phyloP scores from a whole-genome alignment of 64 coral and sea anemone species.

The Pocillopora damicornis region DNA sequence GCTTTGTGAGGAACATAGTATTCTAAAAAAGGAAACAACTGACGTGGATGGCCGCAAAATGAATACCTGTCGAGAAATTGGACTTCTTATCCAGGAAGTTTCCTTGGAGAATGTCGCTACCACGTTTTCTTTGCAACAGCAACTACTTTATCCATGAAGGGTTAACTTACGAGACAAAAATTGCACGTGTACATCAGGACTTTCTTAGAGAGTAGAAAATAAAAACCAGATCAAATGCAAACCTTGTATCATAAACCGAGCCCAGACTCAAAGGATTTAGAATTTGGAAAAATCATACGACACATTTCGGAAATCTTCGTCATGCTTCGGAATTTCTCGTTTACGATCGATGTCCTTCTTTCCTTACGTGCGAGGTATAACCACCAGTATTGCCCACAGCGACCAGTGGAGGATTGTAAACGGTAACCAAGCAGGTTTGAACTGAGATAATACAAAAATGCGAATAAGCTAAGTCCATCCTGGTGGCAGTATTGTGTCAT shows the following conservation, averaged over 20 bases:
- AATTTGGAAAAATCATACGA: not conserved
- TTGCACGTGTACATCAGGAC: too few relatives aligned
- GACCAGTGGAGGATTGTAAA: not conserved
- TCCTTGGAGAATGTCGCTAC: too few relatives aligned
- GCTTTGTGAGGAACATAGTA: too few relatives aligned
- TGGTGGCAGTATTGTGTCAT: not conserved
- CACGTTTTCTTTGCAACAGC: too few relatives aligned
- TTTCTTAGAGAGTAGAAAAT: too few relatives aligned
- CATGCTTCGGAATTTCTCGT: not conserved
- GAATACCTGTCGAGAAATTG: too few relatives aligned
- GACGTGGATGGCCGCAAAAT: too few relatives aligned
- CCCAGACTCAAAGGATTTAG: not conserved
- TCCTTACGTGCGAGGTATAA: not conserved
- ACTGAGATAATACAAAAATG: constrained; percentile 25
- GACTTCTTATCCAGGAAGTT: too few relatives aligned
- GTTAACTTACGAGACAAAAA: too few relatives aligned
- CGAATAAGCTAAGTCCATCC: not conserved
- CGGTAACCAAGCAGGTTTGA: not conserved
- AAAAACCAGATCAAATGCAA: too few relatives aligned
- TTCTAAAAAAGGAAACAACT: too few relatives aligned
- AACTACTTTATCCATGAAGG: too few relatives aligned
- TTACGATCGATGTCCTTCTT: not conserved
- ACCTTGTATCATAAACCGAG: not conserved
- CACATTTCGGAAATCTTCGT: not conserved
- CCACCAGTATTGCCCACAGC: not conserved